These are phyloP conservation scores for Halictus rubicundus DNA, from an alignment of 1,140 invertebrate genomes.

Conservation along the genomic window DNA sequence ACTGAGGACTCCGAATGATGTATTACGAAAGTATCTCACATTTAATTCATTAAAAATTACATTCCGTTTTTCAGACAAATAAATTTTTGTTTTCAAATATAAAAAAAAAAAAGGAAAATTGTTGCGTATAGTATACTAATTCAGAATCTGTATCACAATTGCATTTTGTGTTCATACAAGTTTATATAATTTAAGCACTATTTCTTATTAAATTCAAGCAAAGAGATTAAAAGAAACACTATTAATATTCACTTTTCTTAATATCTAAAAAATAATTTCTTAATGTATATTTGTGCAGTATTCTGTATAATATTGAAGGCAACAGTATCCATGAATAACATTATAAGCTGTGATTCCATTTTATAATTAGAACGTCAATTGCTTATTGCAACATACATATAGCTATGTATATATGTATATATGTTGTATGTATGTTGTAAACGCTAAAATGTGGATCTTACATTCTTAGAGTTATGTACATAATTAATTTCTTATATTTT, in stretches of 20 bases:
- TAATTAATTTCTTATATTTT: conserved; percentile 48
- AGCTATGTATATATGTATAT: conserved; percentile 39
- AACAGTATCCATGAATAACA: conserved; percentile 43
- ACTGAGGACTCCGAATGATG: conserved; percentile 48
- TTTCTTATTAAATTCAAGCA: conserved; percentile 34
- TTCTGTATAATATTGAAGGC: conserved; percentile 56
- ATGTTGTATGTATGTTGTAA: conserved; percentile 45
- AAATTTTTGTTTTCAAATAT: conserved; percentile 12
- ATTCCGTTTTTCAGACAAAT: conserved; percentile 53
- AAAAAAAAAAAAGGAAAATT: conserved; percentile 27
- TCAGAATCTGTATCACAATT: conserved; percentile 39
- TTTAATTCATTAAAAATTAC: conserved; percentile 54
- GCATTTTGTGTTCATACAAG: conserved; percentile 56
- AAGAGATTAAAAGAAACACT: conserved; percentile 3
- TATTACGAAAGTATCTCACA: conserved; percentile 42
- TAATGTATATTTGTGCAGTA: conserved; percentile 41
- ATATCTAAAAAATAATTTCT: background rate
- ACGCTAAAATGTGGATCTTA: conserved; percentile 50
- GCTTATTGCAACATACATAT: conserved; percentile 49
- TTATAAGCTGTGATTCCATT: conserved; percentile 61
- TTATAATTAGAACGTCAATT: conserved; percentile 65
- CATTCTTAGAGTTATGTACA: conserved; percentile 49
- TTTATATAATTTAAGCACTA: conserved; percentile 50
- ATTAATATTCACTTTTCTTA: conserved; percentile 44
- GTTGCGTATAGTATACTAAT: conserved; percentile 35